Conservation (phyloP, 2,888 invertebrate genomes). For the Marasmarcha lunaedactyla region DNA sequence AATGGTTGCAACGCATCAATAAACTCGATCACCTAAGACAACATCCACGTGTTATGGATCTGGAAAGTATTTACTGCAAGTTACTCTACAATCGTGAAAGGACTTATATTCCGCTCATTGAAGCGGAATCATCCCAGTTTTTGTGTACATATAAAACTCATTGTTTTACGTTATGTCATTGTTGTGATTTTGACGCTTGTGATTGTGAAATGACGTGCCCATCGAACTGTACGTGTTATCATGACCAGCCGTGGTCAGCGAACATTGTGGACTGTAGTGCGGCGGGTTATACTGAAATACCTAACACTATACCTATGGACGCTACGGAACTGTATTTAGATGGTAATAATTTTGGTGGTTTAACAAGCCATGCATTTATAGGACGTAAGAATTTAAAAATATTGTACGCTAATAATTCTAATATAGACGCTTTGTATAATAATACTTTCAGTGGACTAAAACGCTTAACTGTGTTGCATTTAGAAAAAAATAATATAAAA, state of each 20-base stretch:
- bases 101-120: conserved; percentile 86
- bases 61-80: conserved; percentile 90
- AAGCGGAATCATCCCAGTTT: conserved; percentile 90
- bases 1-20: conserved; percentile 94
- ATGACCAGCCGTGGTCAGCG: conserved; percentile 92
- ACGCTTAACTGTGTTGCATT: conserved; percentile 82
- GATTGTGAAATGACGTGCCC: conserved; percentile 98
- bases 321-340: conserved; percentile 95
- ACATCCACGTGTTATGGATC: conserved; percentile 91
- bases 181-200: conserved; percentile 97
- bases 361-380: conserved; percentile 90
- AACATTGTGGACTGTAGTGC: conserved; percentile 93
- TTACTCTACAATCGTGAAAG: conserved; percentile 86
- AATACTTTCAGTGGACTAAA: conserved; percentile 91
- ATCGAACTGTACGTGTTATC: conserved; percentile 92
- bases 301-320: conserved; percentile 92
- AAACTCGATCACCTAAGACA: conserved; percentile 84
- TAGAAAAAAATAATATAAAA: conserved; percentile 88
- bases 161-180: conserved; percentile 94
- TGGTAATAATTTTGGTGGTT: conserved; percentile 88
- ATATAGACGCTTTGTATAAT: conserved; percentile 86
- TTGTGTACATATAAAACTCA: conserved; percentile 92
- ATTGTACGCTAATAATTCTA: conserved; percentile 89
- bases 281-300: conserved; percentile 84
- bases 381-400: conserved; percentile 91